A percentile compares a stretch with the other conserved stretches of the same genome.
These are phyloP conservation scores for Euthynnus affinis DNA, from an alignment of 2,797 vertebrate genomes.

Conservation along the genomic window DNA sequence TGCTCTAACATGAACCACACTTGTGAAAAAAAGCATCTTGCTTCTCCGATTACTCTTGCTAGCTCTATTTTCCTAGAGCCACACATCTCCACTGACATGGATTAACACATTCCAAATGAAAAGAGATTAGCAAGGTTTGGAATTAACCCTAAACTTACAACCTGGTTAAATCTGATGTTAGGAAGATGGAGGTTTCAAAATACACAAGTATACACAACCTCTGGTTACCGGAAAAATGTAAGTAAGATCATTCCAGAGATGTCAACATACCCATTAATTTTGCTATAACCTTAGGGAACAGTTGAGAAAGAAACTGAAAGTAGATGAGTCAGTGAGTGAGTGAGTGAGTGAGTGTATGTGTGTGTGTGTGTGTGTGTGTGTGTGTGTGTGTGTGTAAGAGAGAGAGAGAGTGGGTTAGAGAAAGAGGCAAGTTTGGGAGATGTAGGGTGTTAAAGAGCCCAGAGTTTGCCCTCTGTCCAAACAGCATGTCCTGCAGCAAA, in stretches of 20 bases:
- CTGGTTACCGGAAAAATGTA: neutral
- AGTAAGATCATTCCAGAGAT: neutral
- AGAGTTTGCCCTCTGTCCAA: constrained; percentile 56
- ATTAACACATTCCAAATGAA: neutral
- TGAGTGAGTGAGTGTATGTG: too few species aligned
- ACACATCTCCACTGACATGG: neutral
- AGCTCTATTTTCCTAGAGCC: neutral
- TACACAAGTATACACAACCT: neutral
- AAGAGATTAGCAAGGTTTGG: constrained; percentile 4
- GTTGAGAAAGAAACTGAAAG: neutral
- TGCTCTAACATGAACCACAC: constrained; percentile 16
- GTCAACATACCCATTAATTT: neutral
- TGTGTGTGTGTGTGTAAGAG: too few species aligned
- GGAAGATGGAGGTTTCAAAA: neutral
- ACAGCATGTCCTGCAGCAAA: constrained; percentile 53
- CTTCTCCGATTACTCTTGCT: neutral
- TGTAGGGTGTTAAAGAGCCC: constrained; percentile 67
- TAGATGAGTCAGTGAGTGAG: neutral
- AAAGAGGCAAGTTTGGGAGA: neutral
- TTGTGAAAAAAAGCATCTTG: neutral
- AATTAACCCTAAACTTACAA: neutral
- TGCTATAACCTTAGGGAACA: neutral
- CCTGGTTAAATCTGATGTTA: neutral
- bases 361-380: too few species aligned
- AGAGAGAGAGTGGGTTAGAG: neutral